phyloP scores from a whole-genome alignment of 2,888 invertebrate genomes.

The Cristatella mucedo region DNA sequence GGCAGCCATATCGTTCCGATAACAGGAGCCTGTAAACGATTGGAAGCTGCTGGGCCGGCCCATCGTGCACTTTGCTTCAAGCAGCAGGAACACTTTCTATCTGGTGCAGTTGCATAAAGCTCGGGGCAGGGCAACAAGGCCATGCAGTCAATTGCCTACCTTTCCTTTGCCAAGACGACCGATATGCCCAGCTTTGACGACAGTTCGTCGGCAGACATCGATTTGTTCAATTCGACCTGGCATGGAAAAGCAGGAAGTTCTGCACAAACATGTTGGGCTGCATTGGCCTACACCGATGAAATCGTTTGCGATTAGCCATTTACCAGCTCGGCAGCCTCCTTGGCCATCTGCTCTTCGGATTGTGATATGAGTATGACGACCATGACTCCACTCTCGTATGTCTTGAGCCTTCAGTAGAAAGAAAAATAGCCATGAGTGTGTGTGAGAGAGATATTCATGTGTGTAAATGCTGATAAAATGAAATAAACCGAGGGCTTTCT shows the following conservation, averaged over 20 bases:
- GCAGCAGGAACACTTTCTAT: too few species aligned
- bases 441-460: too few species aligned
- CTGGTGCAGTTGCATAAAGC: too few species aligned
- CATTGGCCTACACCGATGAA: background rate
- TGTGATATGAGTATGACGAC: constrained; percentile 65
- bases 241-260: constrained; percentile 10
- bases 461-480: too few species aligned
- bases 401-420: too few species aligned
- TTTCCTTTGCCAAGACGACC: constrained; percentile 72
- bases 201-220: constrained; percentile 68
- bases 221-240: constrained; percentile 45
- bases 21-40: constrained; percentile 58
- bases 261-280: background rate
- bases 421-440: too few species aligned
- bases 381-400: constrained; percentile 71
- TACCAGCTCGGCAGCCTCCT: constrained; percentile 34
- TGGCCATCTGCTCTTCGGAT: constrained; percentile 39
- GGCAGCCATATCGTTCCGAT: constrained; percentile 66
- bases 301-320: constrained; percentile 11
- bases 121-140: background rate
- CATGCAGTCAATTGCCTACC: constrained; percentile 28
- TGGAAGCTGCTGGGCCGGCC: too few species aligned
- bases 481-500: too few species aligned
- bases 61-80: background rate
- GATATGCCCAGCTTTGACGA: constrained; percentile 68